These are phyloP conservation scores for Mustela lutreola DNA, from an alignment of 2,113 vertebrate species.

Conservation along the genomic window DNA sequence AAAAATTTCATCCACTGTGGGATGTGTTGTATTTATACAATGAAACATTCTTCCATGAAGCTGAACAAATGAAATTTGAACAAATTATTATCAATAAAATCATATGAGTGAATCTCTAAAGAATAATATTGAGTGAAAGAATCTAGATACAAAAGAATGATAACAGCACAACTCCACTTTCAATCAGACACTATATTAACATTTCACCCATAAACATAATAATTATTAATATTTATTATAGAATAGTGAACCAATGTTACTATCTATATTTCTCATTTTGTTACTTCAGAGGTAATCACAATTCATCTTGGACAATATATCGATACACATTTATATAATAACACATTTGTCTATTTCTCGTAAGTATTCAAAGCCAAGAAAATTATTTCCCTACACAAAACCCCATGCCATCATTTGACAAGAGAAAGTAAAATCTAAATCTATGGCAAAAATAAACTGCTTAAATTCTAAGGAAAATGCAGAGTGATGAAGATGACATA, in stretches of 20 bases:
- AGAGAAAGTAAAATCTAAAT: not conserved
- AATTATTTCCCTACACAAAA: not conserved
- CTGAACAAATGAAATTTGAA: not conserved
- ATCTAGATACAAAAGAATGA: not conserved
- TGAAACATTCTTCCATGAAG: not conserved
- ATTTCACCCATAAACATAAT: not conserved
- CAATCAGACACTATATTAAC: not conserved
- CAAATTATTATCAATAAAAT: not conserved
- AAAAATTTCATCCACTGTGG: not conserved
- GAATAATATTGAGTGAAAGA: not conserved
- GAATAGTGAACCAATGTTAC: not conserved
- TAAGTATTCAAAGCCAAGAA: constrained; percentile 19
- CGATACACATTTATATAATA: not conserved
- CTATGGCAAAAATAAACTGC: not conserved
- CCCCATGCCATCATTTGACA: not conserved
- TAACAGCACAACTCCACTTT: not conserved
- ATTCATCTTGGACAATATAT: not conserved
- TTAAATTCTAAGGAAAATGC: not conserved
- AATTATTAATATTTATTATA: not conserved
- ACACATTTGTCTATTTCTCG: not conserved
- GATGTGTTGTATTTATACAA: not conserved
- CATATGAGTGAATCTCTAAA: not conserved
- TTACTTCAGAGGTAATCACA: not conserved
- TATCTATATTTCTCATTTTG: not conserved
- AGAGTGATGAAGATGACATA: not conserved